These are phyloP conservation scores for Ctenoplectra terminalis DNA, from an alignment of 1,140 invertebrate species.

Conservation along the genomic window DNA sequence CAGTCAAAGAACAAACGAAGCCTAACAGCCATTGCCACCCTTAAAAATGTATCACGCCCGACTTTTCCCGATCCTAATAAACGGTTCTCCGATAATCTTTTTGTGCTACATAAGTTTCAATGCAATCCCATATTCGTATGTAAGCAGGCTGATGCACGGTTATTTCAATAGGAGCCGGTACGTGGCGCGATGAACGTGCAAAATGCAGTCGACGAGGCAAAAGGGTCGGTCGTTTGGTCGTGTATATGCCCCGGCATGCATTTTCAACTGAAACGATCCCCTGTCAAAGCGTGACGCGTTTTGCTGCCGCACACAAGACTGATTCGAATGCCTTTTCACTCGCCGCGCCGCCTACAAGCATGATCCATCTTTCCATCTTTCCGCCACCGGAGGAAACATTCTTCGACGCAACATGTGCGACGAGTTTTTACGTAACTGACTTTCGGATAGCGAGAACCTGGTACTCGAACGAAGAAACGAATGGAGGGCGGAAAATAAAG, in stretches of 20 bases:
- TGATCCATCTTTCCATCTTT: constrained; percentile 23
- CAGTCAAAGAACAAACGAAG: background rate
- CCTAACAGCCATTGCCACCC: no score
- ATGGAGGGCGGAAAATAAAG: background rate
- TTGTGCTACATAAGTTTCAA: constrained; percentile 14
- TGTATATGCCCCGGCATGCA: background rate
- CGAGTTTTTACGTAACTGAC: background rate
- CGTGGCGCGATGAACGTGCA: constrained; percentile 29
- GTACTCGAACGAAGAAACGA: background rate
- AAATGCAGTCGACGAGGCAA: constrained; percentile 13
- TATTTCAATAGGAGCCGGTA: constrained; percentile 26
- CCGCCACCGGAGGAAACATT: background rate
- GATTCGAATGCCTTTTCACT: constrained; percentile 35
- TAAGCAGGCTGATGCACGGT: constrained; percentile 34
- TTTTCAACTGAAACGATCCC: constrained; percentile 32
- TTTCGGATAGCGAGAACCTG: background rate
- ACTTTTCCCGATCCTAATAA: background rate
- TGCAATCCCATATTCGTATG: constrained; percentile 1
- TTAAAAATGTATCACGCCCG: background rate
- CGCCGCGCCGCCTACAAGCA: background rate
- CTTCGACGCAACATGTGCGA: background rate
- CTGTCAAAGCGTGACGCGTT: constrained; percentile 29
- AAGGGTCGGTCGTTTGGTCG: background rate
- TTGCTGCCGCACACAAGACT: background rate
- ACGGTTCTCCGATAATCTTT: constrained; percentile 48